Base-by-base conservation (phyloP, 2,888 invertebrate genomes). In the Epistrophe grossulariae region DNA sequence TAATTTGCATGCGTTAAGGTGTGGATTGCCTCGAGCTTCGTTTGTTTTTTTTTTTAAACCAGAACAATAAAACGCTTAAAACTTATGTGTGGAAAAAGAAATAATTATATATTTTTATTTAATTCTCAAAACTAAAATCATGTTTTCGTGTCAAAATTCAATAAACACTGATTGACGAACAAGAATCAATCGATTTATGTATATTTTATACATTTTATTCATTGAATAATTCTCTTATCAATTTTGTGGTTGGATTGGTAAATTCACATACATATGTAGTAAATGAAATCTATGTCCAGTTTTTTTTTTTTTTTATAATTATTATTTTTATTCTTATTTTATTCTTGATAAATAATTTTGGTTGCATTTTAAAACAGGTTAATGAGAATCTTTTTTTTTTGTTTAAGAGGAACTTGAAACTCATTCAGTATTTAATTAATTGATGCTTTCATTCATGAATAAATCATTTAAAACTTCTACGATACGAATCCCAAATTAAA, bases 111-210 rank as follows among this genome's bases (percentile, higher is more conserved):
- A n/a, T 48, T 4, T 1, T 50, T 50, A 19, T 50, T 31, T 57
- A 57, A 28, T 57, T 31, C 31, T 57, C 15, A 28, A 17, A 35
- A 31, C 35, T 35, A 1, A 38, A 11, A 59, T 59, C 17, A 59
- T 0, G 35, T 38, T 38, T 59, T 31, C 24, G 35, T 59, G 59
- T 59, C 59, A 59, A 59, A 59, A 35, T 6, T 17, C 5, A 59
- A 59, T 38, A 48, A 10, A 8, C 35, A 17, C 59, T 59, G 35
- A 59, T 59, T 59, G 59, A 59, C 59, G 35, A 59, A 59, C 17
- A 35, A 59, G 59, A 59, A 59, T 59, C 35, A 35, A 38, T 17
- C 59, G 17, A 17, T 59, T 2, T n/a, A 35, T 57, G 15, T 31
- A 17, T 17, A 28, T 10, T n/a, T 28, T 24, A 28, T 52, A 35